Evolutionary conservation across 2,113 vertebrate genomes (phyloP).

Genomic region (Conger conger): DNA sequence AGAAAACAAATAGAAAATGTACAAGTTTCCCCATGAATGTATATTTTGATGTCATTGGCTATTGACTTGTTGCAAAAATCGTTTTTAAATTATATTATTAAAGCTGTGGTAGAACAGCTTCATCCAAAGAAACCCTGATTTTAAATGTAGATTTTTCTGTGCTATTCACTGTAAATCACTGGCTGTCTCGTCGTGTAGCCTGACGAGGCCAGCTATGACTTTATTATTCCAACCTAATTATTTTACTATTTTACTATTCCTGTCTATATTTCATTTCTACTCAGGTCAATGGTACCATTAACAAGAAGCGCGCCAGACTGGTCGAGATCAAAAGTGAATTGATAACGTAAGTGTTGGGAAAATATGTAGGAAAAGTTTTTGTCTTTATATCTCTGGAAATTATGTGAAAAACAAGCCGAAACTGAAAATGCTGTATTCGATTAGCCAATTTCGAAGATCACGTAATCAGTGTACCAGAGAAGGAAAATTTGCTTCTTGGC

Average conservation of each 20-base stretch:
- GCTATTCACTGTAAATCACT: no score
- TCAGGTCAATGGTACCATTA: constrained; percentile 70
- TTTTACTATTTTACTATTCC: not conserved
- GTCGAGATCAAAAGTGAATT: constrained; percentile 75
- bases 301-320: constrained; percentile 70
- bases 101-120: no score
- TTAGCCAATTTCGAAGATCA: no score
- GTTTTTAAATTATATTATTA: not conserved
- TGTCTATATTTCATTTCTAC: constrained; percentile 6
- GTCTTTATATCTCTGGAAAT: not conserved
- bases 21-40: not conserved
- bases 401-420: not conserved
- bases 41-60: not conserved
- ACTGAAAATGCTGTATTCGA: not conserved
- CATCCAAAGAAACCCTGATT: no score
- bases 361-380: not conserved
- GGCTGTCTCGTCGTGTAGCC: no score
- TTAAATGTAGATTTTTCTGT: no score
- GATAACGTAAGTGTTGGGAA: constrained; percentile 70
- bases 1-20: no score
- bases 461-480: no score
- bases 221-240: not conserved
- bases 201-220: not conserved
- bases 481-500: not conserved
- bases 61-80: not conserved